Base-by-base conservation (phyloP, 2,888 invertebrate species). In the Therioaphis trifolii region DNA sequence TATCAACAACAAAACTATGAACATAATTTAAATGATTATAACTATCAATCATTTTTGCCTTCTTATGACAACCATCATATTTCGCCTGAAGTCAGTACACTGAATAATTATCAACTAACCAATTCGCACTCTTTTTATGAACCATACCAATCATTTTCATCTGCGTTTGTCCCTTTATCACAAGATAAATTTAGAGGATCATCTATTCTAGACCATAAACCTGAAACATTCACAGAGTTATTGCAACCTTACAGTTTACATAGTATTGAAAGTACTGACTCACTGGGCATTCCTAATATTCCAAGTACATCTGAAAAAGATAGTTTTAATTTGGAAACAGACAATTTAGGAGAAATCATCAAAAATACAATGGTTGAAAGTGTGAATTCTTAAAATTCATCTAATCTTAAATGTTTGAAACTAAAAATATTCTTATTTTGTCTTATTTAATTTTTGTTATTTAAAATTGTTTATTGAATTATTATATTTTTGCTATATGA, bases 301-400 rank as follows among this genome's bases (percentile, higher is more conserved):
- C 63, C 82, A 7, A 72, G 29, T 49, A 71, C 71, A 49, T 61
- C 21, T 5, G 77, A 78, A 21, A 84, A 72, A 3, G 84, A 85
- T n/a, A 61, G 49, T 66, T 91, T 90, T 71, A 90, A 91, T 82
- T 90, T 90, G 87, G 91, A 91, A 86, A 84, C 85, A 14, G 95
- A 95, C 87, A 96, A 96, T 89, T 95, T 96, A 88, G 96, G 96
- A 79, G 96, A 96, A 90, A 94, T 96, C 87, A 96, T 96, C 87
- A 96, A 96, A 89, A 95, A 96, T 89, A 94, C 95, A 86, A 95
- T 96, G 92, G 95, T 96, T 88, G 96, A 96, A 89, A 95, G 95
- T 87, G 95, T 95, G 87, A 94, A 93, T 87, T 94, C 94, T 90
- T 95, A 92, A 91, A 74, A 55, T n/a, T 68, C 4, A 21, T 5